Conservation (phyloP, 2,797 vertebrate species). For the Paratrypauchen microcephalus region DNA sequence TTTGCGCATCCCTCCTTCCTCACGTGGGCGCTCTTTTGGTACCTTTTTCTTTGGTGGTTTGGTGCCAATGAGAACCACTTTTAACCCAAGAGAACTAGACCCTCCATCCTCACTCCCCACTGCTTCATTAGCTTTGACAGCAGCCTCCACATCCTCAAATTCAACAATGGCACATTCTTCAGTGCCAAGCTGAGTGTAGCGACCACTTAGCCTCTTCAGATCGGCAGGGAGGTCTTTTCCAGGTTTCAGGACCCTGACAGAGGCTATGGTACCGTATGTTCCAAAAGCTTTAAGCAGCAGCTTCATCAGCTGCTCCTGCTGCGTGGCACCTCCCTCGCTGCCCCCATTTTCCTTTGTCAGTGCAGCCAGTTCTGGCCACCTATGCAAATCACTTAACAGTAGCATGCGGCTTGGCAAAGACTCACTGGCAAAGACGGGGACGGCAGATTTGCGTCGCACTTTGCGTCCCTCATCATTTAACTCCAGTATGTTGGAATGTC, state of each 20-base stretch:
- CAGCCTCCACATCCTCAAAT: conserved; percentile 95
- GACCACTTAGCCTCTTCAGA: conserved; percentile 88
- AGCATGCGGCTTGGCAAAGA: conserved; percentile 94
- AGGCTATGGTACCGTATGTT: conserved; percentile 87
- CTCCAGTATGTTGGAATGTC: conserved; percentile 86
- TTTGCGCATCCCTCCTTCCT: conserved; percentile 79
- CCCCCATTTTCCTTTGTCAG: conserved; percentile 71
- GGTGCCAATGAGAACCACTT: conserved; percentile 89
- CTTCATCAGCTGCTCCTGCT: conserved; percentile 93
- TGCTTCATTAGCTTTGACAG: conserved; percentile 87
- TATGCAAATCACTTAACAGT: conserved; percentile 87
- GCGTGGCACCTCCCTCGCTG: conserved; percentile 71
- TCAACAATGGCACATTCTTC: conserved; percentile 94
- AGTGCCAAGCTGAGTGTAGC: conserved; percentile 87
- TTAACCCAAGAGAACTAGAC: conserved; percentile 71
- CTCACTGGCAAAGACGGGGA: conserved; percentile 93
- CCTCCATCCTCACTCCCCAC: conserved; percentile 71
- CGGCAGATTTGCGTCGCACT: conserved; percentile 85
- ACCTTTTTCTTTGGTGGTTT: conserved; percentile 97
- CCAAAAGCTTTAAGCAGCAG: conserved; percentile 90
- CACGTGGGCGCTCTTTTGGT: conserved; percentile 80
- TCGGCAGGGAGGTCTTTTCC: conserved; percentile 91
- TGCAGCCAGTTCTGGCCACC: conserved; percentile 81
- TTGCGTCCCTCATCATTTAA: conserved; percentile 92
- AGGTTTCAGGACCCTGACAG: conserved; percentile 90